Conservation (phyloP, 2,888 invertebrate genomes). For the Synergus laeviventris region DNA sequence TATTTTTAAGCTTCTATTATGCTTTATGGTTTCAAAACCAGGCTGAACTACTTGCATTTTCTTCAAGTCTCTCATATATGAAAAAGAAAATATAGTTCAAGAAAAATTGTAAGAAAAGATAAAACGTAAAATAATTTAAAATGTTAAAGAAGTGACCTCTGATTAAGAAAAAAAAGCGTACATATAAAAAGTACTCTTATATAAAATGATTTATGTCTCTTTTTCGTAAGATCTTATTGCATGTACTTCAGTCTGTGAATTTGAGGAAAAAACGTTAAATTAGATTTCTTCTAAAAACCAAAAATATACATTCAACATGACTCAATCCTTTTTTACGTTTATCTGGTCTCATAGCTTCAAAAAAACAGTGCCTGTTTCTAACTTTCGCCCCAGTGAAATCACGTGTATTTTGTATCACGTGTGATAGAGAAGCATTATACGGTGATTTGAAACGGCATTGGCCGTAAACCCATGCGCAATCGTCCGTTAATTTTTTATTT, state of each 20-base stretch:
- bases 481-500: slow-evolving; percentile 46
- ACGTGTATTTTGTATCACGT: slow-evolving; percentile 4
- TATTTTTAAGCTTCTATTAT: slow-evolving; percentile 27
- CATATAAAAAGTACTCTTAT: neutral
- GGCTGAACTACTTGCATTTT: slow-evolving; percentile 2
- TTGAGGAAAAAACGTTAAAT: neutral
- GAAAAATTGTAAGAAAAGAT: neutral
- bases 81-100: neutral
- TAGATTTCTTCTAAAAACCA: slow-evolving; percentile 4
- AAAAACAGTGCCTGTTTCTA: slow-evolving; percentile 33
- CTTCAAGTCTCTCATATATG: neutral
- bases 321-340: neutral
- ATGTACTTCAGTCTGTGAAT: neutral
- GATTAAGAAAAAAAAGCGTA: neutral
- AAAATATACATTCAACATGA: neutral
- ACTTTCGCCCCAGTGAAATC: slow-evolving; percentile 5
- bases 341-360: slow-evolving; percentile 17
- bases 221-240: neutral
- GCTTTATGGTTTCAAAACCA: neutral
- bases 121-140: neutral
- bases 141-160: neutral
- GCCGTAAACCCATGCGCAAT: slow-evolving; percentile 47
- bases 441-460: slow-evolving; percentile 43
- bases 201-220: neutral
- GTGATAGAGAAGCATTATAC: slow-evolving; percentile 12